These are phyloP conservation scores for Elanoides forficatus DNA, from an alignment of 2,113 vertebrate genomes.

Conservation along the genomic window DNA sequence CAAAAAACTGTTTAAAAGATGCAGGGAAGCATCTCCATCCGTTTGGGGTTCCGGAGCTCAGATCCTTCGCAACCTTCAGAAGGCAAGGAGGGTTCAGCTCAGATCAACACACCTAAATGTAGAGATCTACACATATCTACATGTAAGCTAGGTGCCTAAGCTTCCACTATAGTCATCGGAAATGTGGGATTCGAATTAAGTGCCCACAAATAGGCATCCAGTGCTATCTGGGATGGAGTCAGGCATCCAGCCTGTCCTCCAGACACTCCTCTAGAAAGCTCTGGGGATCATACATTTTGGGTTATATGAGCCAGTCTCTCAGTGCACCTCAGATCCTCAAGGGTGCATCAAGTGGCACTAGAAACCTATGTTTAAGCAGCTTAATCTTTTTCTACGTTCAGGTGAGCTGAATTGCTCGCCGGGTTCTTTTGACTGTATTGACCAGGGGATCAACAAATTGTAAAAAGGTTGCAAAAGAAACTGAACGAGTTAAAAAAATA, in stretches of 20 bases:
- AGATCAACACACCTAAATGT: background rate
- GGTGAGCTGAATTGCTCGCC: background rate
- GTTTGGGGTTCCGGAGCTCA: background rate
- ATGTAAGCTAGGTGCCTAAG: background rate
- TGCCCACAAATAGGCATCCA: background rate
- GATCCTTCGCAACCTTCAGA: background rate
- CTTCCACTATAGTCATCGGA: background rate
- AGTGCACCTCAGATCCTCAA: background rate
- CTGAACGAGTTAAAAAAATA: background rate
- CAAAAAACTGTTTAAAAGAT: background rate
- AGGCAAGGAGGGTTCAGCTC: background rate
- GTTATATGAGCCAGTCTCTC: background rate
- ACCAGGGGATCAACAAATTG: background rate
- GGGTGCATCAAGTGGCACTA: background rate
- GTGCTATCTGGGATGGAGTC: background rate
- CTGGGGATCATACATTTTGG: background rate
- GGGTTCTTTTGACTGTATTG: background rate
- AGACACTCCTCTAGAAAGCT: background rate
- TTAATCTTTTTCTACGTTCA: background rate
- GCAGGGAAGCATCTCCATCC: background rate
- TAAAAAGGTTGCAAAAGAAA: background rate
- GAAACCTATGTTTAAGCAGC: background rate
- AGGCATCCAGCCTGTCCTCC: background rate
- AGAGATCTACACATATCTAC: background rate
- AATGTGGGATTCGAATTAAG: background rate